phyloP scores from a whole-genome alignment of 2,797 vertebrate genomes.

The Alcedo atthis region DNA sequence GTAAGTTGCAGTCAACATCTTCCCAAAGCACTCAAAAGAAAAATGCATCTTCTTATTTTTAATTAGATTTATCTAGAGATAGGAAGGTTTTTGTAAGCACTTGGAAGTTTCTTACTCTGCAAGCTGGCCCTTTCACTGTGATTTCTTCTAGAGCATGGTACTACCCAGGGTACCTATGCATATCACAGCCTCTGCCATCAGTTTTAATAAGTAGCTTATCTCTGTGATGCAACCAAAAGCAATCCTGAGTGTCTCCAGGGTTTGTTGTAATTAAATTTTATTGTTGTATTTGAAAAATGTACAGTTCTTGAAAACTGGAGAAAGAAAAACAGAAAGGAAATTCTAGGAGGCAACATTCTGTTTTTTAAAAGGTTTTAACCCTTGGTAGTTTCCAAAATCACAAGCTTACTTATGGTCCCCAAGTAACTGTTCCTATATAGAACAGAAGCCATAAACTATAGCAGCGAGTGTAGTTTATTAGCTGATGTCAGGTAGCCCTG shows the following conservation, averaged over 20 bases:
- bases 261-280: constrained; percentile 64
- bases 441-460: not conserved
- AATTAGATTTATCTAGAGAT: constrained; percentile 6
- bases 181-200: constrained; percentile 15
- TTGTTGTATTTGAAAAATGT: constrained; percentile 59
- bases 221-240: constrained; percentile 54
- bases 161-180: constrained; percentile 20
- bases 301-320: constrained; percentile 17
- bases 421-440: not conserved
- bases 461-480: not conserved
- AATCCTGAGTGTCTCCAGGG: constrained; percentile 43
- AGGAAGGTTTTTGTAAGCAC: not conserved
- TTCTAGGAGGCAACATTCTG: not conserved
- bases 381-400: not conserved
- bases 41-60: constrained; percentile 2
- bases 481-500: not conserved
- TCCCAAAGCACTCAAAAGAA: not conserved
- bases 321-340: constrained; percentile 21
- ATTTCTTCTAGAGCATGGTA: constrained; percentile 25
- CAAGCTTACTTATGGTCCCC: not conserved
- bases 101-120: not conserved
- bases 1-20: not conserved
- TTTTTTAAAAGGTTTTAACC: constrained; percentile 41
- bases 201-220: constrained; percentile 67
- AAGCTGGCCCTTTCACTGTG: not conserved